Evolutionary conservation across 2,888 invertebrate species (phyloP).

Genomic region (Spilosoma lubricipeda): DNA sequence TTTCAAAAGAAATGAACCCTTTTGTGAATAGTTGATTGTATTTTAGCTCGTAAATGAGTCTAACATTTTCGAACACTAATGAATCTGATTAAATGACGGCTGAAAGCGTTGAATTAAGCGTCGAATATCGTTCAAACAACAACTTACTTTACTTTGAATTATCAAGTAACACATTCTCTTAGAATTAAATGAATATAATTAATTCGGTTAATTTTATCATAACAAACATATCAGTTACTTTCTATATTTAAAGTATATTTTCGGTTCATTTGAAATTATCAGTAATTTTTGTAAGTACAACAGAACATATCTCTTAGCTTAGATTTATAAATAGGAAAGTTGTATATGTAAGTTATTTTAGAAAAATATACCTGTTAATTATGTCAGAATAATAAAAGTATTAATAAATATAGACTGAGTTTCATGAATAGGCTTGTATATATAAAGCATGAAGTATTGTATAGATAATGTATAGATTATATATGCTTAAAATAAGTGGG

Average conservation of each 20-base stretch:
- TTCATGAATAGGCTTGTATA: constrained; percentile 69
- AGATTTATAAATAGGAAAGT: constrained; percentile 49
- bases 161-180: constrained; percentile 11
- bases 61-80: constrained; percentile 8
- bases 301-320: constrained; percentile 61
- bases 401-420: constrained; percentile 80
- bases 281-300: constrained; percentile 33
- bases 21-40: constrained; percentile 2
- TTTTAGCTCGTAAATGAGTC: not conserved
- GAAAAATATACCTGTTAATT: constrained; percentile 44
- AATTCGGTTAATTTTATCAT: not conserved
- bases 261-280: constrained; percentile 4
- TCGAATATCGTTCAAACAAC: constrained; percentile 1
- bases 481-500: constrained; percentile 49
- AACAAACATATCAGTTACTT: not conserved
- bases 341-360: constrained; percentile 51
- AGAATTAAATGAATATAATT: constrained; percentile 1
- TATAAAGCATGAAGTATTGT: constrained; percentile 51
- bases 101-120: constrained; percentile 7
- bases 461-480: constrained; percentile 46
- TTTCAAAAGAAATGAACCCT: constrained; percentile 4
- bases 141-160: not conserved
- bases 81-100: constrained; percentile 7
- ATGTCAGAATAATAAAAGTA: constrained; percentile 60
- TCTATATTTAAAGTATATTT: not conserved